These are phyloP conservation scores for Prunella strophiata DNA, from an alignment of 2,797 vertebrate genomes.

Conservation along the genomic window DNA sequence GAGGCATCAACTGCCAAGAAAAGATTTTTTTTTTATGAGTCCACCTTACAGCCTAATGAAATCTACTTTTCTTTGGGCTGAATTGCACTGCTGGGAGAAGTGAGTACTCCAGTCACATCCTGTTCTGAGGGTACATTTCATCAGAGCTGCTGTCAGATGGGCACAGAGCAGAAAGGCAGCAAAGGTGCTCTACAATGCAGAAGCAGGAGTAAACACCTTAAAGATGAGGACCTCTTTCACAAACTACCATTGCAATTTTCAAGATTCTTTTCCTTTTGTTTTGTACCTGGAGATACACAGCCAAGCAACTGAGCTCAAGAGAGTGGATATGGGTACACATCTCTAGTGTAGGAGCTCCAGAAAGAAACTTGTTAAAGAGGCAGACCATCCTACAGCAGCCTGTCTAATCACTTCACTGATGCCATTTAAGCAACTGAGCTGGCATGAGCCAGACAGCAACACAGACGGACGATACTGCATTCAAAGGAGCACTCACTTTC, in stretches of 20 bases:
- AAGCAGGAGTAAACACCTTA: not conserved
- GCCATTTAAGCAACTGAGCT: not conserved
- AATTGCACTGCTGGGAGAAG: not conserved
- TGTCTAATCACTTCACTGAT: not conserved
- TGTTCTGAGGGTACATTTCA: not conserved
- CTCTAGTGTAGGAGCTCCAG: not conserved
- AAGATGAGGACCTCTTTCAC: not conserved
- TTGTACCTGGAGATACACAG: not conserved
- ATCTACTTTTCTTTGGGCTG: not conserved
- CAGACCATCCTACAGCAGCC: not conserved
- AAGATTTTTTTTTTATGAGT: not conserved
- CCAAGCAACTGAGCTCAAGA: not conserved
- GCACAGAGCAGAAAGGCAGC: not conserved
- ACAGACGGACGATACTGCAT: not conserved
- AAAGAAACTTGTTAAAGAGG: not conserved
- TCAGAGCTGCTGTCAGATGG: not conserved
- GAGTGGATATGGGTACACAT: accelerated
- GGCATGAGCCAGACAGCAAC: not conserved
- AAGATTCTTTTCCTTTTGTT: not conserved
- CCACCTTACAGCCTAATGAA: not conserved
- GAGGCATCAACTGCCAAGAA: not conserved
- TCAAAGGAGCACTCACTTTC: not conserved
- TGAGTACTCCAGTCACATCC: not conserved
- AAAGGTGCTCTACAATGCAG: not conserved
- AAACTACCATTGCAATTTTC: not conserved